Percentiles rank a stretch among this genome's conserved stretches.
phyloP scores from a whole-genome alignment of 2,113 vertebrate species.

The Strix aluco region DNA sequence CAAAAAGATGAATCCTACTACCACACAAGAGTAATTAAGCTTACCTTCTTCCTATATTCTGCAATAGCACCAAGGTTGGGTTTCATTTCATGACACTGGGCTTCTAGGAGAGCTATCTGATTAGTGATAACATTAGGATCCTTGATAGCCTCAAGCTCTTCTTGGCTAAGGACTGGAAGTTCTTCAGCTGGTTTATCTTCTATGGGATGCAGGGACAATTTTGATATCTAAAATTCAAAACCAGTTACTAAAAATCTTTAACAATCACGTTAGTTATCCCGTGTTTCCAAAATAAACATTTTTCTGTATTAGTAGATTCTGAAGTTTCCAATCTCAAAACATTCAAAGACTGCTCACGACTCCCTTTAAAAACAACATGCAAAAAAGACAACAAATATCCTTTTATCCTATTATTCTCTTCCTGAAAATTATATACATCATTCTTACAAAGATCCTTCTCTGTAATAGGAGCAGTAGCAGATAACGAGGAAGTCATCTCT shows the following conservation, averaged over 20 bases:
- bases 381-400: not conserved
- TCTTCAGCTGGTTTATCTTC: conserved; percentile 79
- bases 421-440: not conserved
- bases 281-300: rapidly evolving
- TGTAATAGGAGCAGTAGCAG: not conserved
- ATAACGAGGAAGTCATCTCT: not conserved
- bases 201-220: conserved; percentile 82
- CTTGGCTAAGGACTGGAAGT: conserved; percentile 74
- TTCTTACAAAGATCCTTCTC: not conserved
- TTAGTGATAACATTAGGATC: conserved; percentile 83
- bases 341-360: not conserved
- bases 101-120: conserved; percentile 88
- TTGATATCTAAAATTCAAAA: conserved; percentile 79
- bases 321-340: not conserved
- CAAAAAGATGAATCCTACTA: no score
- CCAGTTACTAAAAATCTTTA: not conserved
- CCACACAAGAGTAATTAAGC: not conserved
- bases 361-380: not conserved
- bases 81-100: conserved; percentile 84
- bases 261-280: not conserved
- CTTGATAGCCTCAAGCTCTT: conserved; percentile 80
- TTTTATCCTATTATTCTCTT: not conserved
- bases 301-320: not conserved
- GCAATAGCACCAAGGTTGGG: conserved; percentile 91
- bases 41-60: conserved; percentile 91